Base-by-base conservation (phyloP, 2,113 vertebrate species). In the Cyprinodon variegatus region DNA sequence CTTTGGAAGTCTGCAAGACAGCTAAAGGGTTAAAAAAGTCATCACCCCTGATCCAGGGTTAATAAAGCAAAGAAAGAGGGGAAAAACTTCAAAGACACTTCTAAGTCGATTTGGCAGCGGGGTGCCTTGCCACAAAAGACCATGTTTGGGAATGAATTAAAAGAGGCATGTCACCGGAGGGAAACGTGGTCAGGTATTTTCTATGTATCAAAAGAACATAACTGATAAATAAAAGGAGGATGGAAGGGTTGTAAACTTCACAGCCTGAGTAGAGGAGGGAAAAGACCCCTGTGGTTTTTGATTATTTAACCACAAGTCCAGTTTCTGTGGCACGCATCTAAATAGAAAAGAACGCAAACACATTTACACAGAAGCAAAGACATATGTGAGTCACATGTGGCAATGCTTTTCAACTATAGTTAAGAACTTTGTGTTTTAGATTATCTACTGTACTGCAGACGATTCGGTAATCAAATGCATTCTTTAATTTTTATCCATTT, bases 211-310 rank as follows among this genome's bases (percentile, higher is more conserved):
- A 90, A 91, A 82, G 85, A 90, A 86, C 83, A 85, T 82, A 72
- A 83, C 75, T 85, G 90, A 91, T 91, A 82, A 91, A 91, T 92
- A 91, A 85, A 90, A 88, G 85, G 89, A 91, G 91, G 91, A 93
- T 81, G 91, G 87, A 89, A 74, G 86, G 81, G 91, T 91, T 91
- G 90, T 90, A 91, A 92, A 93, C 91, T 93, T 92, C 87, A 90
- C 89, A 92, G 89, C 86, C 83, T 78, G 79, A 67, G 73, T 70
- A 0, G 75, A 80, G 74, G 75, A 83, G 83, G 91, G 80, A 91
- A 87, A 78, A 77, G 74, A 83, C 90, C 90, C 91, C 89, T 63
- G 83, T 57, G 29, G 89, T 71, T 74, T 87, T 48, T 90, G 92
- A 89, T 93, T 92, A 91, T 93, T 92, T 90, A 80, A 86, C 69